Evolutionary conservation across 2,888 invertebrate species (phyloP), one percentile per base, ranked within the genome.

Genomic region (Drosophila pseudotalamancana): DNA sequence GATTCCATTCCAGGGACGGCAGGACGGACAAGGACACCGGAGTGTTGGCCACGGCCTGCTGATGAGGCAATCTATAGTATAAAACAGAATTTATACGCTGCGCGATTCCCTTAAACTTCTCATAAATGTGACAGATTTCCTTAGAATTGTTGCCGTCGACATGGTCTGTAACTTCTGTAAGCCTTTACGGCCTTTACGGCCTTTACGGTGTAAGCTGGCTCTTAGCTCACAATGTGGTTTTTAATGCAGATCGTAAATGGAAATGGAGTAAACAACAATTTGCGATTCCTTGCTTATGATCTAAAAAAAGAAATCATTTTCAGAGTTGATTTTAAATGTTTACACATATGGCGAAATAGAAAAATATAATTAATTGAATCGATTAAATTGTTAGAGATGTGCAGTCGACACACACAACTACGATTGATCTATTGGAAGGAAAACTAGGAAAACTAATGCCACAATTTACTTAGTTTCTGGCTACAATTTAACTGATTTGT

Each of bases 51-150:
- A 32, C 46, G 51, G 39, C 40, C 35, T 27, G 19, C 27, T 70
- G 54, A 71, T 49, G 56, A 35, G 69, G 14, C 74, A 60, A 45
- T 65, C 71, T 40, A 23, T 29, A 42, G 21, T 40, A 23, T 29
- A 42, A 25, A 55, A 61, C 56, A 79, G 75, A 61, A 79, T 51
- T 65, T 77, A 68, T 72, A 71, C 68, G 40, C 63, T 61, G 27
- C 57, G 60, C 60, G 72, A 61, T 18, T 54, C 61, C 25, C 37
- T 53, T 19, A 19, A 27, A 39, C 43, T 32, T 49, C 27, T 53
- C 65, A 72, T 69, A 69, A 75, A 64, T 76, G 55, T 49, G 65
- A 67, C 67, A 64, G 66, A 55, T 72, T 62, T 72, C 62, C 55
- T 29, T 9, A 12, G 66, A 72, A 72, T 4, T 9, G 18, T 34